phyloP scores from a whole-genome alignment of 2,113 vertebrate genomes.

The Leptocoma aspasia region DNA sequence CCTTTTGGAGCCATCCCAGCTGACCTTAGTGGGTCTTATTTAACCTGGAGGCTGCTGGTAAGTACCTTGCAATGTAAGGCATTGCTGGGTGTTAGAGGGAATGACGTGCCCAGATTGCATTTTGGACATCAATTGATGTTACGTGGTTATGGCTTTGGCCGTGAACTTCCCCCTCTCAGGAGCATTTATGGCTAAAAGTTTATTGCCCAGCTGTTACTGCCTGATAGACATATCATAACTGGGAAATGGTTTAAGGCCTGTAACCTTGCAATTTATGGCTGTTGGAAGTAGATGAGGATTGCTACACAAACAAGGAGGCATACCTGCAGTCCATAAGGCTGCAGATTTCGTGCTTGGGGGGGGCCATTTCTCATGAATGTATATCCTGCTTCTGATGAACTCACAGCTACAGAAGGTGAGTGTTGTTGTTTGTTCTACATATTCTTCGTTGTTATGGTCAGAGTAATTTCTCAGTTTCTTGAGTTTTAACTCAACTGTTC shows the following conservation, averaged over 20 bases:
- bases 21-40: not conserved
- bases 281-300: not conserved
- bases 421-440: not conserved
- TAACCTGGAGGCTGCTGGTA: conserved; percentile 42
- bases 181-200: not conserved
- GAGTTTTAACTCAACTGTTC: not conserved
- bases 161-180: not conserved
- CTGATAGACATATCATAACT: conserved; percentile 2
- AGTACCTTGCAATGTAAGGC: not conserved
- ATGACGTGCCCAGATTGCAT: not conserved
- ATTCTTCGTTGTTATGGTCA: not conserved
- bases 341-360: not conserved
- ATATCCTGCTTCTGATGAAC: not conserved
- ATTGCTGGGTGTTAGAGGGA: not conserved
- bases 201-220: conserved; percentile 52
- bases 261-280: not conserved
- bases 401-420: not conserved
- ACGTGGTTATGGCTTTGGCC: conserved; percentile 27
- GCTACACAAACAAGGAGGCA: not conserved
- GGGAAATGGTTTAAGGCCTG: conserved; percentile 5
- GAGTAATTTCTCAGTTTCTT: not conserved
- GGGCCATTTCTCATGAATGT: fast-evolving
- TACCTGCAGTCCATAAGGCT: not conserved
- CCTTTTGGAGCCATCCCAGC: not conserved
- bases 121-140: conserved; percentile 8